Base-by-base conservation (phyloP, 2,888 invertebrate genomes). In the Acleris laterana region DNA sequence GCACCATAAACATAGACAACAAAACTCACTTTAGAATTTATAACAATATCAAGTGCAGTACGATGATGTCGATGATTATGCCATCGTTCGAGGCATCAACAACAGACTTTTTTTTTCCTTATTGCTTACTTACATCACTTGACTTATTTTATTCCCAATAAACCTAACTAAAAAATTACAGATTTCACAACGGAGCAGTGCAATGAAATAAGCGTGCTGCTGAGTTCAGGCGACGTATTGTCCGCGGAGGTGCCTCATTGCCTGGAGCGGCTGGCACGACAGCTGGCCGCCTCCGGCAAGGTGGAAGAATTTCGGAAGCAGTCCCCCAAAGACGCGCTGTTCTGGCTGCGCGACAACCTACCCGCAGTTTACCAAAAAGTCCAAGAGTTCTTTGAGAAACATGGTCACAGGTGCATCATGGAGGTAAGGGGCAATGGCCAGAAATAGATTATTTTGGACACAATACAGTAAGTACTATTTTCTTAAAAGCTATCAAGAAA, bases 231-330 rank as follows among this genome's bases (percentile, higher is more conserved):
- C 0, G 94, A 95, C 69, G 95, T 96, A 0, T 90, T 96, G 59
- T 97, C 97, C 19, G 96, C 96, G 0, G 96, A 97, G 78, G 95
- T 97, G 9, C 96, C 96, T 0, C 82, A 87, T 17, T 89, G 90
- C 0, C 75, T 94, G 4, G 85, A 89, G 17, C 83, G 88, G 46
- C 81, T 95, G 32, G 89, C 92, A 0, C 79, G 82, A 16, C 79
- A 83, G 46, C 85, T 95, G 53, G 83, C 87, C 42, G 74, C 79
- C 3, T 83, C 88, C n/a, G 92, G 89, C 19, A 86, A 83, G 59
- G 82, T 77, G 0, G 88, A 91, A 16, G 90, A 93, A 68, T 95
- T 95, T 79, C 78, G 85, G 17, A 79, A 81, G 62, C 77, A 93
- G 28, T 74, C 93, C 0, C 87, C 94, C 0, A 84, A 92, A 51